phyloP scores from a whole-genome alignment of 2,113 vertebrate species.

The Tretioscincus oriximinensis region DNA sequence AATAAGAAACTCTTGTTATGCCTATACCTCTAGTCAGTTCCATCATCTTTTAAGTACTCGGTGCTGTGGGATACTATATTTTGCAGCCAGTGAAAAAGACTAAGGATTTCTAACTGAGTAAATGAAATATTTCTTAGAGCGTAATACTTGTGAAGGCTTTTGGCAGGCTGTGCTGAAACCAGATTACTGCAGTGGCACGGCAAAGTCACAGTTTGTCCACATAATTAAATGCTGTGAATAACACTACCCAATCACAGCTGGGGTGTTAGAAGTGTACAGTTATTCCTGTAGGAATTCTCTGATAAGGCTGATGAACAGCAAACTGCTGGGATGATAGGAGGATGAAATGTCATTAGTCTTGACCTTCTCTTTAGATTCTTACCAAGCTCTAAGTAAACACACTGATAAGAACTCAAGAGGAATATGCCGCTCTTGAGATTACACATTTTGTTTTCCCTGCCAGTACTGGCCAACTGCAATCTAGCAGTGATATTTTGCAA shows the following conservation, averaged over 20 bases:
- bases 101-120: too few relatives aligned
- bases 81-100: too few relatives aligned
- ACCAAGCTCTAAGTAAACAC: not conserved
- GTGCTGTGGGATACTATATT: too few relatives aligned
- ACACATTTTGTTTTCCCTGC: conserved; percentile 5
- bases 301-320: conserved; percentile 9
- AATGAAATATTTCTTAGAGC: not conserved
- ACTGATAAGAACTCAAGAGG: not conserved
- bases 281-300: not conserved
- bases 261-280: conserved; percentile 1
- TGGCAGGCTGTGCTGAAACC: not conserved
- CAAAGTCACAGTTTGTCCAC: conserved; percentile 14
- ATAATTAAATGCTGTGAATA: conserved; percentile 9
- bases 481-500: not conserved
- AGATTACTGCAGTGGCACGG: conserved; percentile 11
- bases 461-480: conserved; percentile 8
- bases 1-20: too few relatives aligned
- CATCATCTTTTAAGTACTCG: too few relatives aligned
- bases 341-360: not conserved
- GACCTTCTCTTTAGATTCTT: not conserved
- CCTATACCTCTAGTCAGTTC: too few relatives aligned
- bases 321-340: conserved; percentile 1
- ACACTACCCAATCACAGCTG: not conserved
- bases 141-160: not conserved
- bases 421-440: not conserved